Percentiles rank a stretch among this genome's conserved stretches.
Conservation (phyloP, 1,140 invertebrate species). For the Neotoxoptera formosana region DNA sequence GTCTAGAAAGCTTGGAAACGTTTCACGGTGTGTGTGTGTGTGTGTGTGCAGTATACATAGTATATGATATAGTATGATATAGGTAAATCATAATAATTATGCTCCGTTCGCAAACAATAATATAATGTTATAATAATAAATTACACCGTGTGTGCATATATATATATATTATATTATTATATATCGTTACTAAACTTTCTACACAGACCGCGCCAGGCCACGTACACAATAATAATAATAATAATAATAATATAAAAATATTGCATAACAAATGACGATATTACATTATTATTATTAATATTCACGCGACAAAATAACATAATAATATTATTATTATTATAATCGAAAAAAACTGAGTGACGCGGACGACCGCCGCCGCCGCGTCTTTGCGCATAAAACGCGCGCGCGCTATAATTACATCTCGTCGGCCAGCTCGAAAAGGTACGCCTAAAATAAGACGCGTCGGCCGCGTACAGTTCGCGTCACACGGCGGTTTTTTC, state of each 20-base stretch:
- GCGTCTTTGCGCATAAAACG: background rate
- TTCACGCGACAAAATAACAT: background rate
- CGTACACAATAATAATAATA: background rate
- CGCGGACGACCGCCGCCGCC: background rate
- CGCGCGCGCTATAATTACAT: conserved; percentile 31
- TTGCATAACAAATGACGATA: background rate
- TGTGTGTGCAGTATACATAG: too few species aligned
- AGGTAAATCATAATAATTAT: background rate
- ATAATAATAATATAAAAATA: background rate
- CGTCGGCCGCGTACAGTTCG: background rate
- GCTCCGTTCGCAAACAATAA: background rate
- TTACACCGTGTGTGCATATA: background rate
- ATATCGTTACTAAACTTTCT: background rate
- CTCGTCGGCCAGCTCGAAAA: background rate
- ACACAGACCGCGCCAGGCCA: background rate
- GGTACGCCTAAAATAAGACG: conserved; percentile 37
- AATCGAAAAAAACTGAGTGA: background rate
- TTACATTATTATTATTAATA: background rate
- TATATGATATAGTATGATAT: too few species aligned
- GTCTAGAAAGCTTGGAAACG: background rate
- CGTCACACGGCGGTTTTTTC: conserved; percentile 1
- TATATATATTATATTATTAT: background rate
- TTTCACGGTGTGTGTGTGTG: background rate
- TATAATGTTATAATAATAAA: background rate
- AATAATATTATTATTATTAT: background rate